Percentiles rank a stretch among this genome's conserved stretches.
phyloP scores from a whole-genome alignment of 1,140 invertebrate species.

The Saccostrea cuccullata region DNA sequence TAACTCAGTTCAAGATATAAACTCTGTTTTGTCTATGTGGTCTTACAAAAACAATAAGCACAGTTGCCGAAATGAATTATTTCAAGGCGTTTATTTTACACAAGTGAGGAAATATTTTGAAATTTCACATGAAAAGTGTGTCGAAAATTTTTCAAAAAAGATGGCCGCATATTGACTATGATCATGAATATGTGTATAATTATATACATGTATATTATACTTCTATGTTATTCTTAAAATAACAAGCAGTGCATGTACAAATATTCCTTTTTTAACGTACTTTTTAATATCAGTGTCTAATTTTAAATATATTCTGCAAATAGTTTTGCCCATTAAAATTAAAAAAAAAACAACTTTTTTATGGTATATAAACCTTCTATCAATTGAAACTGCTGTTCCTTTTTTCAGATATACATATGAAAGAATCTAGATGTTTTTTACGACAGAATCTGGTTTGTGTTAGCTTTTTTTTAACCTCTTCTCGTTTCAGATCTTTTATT shows the following conservation, averaged over 20 bases:
- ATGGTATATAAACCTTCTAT: neutral
- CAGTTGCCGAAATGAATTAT: too few species aligned
- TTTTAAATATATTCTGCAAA: neutral
- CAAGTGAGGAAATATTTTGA: too few species aligned
- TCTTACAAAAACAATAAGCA: neutral
- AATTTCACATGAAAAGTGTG: too few species aligned
- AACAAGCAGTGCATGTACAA: too few species aligned
- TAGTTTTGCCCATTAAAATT: neutral
- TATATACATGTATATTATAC: too few species aligned
- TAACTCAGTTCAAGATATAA: neutral
- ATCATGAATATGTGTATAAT: too few species aligned
- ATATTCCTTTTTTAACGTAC: too few species aligned
- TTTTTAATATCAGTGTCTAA: neutral
- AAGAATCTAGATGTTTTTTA: constrained; percentile 1
- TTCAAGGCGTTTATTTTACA: too few species aligned
- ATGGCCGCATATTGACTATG: too few species aligned
- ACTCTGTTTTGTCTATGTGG: neutral
- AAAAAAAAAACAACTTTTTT: neutral
- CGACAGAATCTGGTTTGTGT: neutral
- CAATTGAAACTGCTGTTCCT: neutral
- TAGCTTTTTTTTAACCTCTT: constrained; percentile 3
- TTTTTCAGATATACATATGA: neutral
- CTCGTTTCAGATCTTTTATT: neutral
- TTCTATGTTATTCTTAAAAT: too few species aligned
- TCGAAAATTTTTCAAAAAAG: too few species aligned